Conservation (phyloP, 2,797 vertebrate genomes). For the Geotrypetes seraphini region DNA sequence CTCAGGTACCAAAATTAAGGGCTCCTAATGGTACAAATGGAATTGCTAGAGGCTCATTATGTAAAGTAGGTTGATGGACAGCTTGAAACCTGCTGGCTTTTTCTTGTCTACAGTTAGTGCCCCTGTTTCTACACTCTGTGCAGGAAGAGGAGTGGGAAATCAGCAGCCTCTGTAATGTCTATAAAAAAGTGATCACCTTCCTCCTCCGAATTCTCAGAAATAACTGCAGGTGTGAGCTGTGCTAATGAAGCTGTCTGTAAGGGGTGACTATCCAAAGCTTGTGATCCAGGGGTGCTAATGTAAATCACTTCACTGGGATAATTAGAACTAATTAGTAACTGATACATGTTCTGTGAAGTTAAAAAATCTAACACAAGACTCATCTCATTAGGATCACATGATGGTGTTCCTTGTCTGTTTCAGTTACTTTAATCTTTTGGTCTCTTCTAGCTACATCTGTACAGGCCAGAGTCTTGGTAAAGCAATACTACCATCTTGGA, state of each 20-base stretch:
- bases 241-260: constrained; percentile 11
- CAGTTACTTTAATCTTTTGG: no score
- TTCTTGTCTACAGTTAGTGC: no score
- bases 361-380: background rate
- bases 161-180: background rate
- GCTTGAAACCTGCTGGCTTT: no score
- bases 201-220: background rate
- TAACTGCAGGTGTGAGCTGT: constrained; percentile 1
- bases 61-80: no score
- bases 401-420: constrained; percentile 6
- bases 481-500: no score
- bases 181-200: background rate
- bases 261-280: no score
- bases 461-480: no score
- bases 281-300: constrained; percentile 34
- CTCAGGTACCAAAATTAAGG: no score
- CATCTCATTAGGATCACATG: constrained; percentile 3
- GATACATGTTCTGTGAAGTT: background rate
- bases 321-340: constrained; percentile 24
- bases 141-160: background rate
- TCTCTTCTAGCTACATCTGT: no score
- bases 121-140: background rate
- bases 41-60: no score
- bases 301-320: constrained; percentile 26
- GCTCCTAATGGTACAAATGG: no score